Evolutionary conservation across 1,140 invertebrate genomes (phyloP), one percentile per base, ranked within the genome.

Genomic region (Bicyclus anynana): DNA sequence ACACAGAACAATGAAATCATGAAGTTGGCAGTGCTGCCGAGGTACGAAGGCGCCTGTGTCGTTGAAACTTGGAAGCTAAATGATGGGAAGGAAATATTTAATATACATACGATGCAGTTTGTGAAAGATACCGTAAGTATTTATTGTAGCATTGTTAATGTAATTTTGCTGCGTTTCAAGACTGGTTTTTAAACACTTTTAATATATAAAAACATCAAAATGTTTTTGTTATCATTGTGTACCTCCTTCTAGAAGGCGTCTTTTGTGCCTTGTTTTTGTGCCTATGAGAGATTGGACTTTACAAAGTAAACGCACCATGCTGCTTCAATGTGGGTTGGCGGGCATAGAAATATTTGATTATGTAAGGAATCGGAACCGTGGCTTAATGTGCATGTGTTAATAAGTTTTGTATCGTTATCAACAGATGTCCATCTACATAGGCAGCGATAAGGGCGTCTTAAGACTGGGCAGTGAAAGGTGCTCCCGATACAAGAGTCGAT

Each of bases 51-150:
- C 55, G 93, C 96, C 0, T 98, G 97, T 83, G 84, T 97, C 2
- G 91, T 98, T 13, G 97, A 98, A 80, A 91, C 96, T 48, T 95
- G 97, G 92, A 92, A 94, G 52, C 91, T 95, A 1, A 91, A 94
- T 6, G 90, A 92, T 4, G 68, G 78, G 12, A 83, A 91, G 61
- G 69, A 81, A 0, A 77, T 79, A 20, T 90, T 90, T 21, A 83
- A 91, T 33, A 91, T 95, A 29, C 87, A 92, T 81, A 92, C 90
- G 6, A 91, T 98, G 87, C 94, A 95, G 72, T 95, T 95, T 70
- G 88, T 96, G 0, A 94, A 95, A 77, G 92, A 94, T 62, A 95
- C 94, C 13, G 93, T 94, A 77, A 92, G 92, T 78, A 69, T 35
- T 44, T 37, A 9, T 37, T 18, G 4, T 18, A 5, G 9, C 33